phyloP scores from a whole-genome alignment of 2,113 vertebrate species.

The Malaclemys terrapin region DNA sequence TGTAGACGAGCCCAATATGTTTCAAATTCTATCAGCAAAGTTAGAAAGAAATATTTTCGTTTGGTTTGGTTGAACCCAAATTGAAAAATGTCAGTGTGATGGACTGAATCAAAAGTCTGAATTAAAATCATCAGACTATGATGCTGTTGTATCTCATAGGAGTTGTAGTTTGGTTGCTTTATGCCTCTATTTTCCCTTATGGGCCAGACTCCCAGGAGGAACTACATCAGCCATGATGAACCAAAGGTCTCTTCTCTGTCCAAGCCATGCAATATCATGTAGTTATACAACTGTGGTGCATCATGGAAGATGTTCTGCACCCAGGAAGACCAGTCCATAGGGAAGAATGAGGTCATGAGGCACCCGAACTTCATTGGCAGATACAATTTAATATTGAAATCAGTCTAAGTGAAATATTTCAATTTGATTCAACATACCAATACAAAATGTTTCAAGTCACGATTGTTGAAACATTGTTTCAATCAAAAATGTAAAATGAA shows the following conservation, averaged over 20 bases:
- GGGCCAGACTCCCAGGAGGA: neutral
- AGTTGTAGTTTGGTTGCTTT: neutral
- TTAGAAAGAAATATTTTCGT: no score
- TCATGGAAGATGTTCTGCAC: neutral
- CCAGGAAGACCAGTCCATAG: neutral
- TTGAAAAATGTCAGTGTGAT: neutral
- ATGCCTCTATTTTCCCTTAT: neutral
- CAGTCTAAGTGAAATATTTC: no score
- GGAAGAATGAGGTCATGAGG: neutral
- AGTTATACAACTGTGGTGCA: neutral
- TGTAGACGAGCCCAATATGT: neutral
- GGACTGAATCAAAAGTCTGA: neutral
- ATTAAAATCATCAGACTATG: neutral
- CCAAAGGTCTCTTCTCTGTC: neutral
- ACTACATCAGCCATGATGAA: neutral
- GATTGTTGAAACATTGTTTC: neutral
- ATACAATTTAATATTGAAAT: no score
- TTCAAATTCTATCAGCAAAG: neutral
- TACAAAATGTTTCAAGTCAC: neutral
- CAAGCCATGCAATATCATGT: neutral
- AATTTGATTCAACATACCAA: neutral
- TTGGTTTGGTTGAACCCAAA: neutral
- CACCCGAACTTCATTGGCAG: neutral
- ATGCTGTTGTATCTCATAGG: neutral
- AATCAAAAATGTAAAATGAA: neutral